Evolutionary conservation across 2,797 vertebrate genomes (phyloP), one percentile per base, ranked within the genome.

Genomic region (Cyclura pinguis): DNA sequence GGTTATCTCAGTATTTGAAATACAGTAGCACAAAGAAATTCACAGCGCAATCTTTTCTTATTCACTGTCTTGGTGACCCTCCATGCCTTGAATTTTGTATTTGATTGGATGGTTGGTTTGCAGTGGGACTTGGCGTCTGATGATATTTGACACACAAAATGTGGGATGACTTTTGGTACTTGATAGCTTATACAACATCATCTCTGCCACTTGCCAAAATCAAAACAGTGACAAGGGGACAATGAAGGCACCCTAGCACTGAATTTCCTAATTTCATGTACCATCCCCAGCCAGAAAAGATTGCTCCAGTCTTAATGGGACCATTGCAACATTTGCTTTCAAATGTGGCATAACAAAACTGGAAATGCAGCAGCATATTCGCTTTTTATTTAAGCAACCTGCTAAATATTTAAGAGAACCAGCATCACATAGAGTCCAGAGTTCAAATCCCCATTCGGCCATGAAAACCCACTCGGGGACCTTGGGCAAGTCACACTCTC

Each of bases 151-250:
- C 47, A 38, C 59, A 57, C 27, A 57, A 64, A 64, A 55, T 29
- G 77, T 32, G 22, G 47, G 67, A 69, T 55, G 69, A 24, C 35
- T 22, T 38, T 89, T 52, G 3, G 47, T 35, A 35, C 62, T 64
- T 84, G 88, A 67, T 72, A 64, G 38, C 22, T 52, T 35, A 29
- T 57, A 27, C 55, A 85, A 57, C 32, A 42, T 88, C 87, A 59
- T 27, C 42, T 62, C n/a, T 84, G n/a, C 69, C 9, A 18, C 62
- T 84, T 90, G 50, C 50, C 76, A 73, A 35, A 80, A 86, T 85
- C 35, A n/a, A 42, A 24, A 38, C 27, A 69, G 50, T 47, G 35
- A 55, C 32, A 10, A 69, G 32, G 77, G 5, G 18, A 29, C 42
- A 52, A 6, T 10, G 35, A 89, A 64, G 80, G 64, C 35, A 6